Percentiles rank a stretch among this genome's conserved stretches.
Conservation (phyloP, 37 sponge, comb jelly and placozoan genomes). For the Sycon ciliatum region DNA sequence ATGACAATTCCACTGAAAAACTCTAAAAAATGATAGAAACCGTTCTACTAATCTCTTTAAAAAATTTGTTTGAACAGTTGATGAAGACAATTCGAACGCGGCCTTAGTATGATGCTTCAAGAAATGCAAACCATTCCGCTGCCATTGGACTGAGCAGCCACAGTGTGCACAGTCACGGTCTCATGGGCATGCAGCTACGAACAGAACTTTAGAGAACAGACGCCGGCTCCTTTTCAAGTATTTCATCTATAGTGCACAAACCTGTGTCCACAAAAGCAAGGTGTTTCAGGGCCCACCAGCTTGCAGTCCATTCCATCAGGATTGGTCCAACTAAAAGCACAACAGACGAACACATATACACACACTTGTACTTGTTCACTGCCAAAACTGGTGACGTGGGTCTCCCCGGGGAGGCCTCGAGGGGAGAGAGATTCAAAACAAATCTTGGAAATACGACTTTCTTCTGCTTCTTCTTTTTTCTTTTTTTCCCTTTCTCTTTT, state of each 20-base stretch:
- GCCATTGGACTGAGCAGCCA: too few species aligned
- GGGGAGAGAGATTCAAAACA: too few species aligned
- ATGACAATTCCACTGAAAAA: background rate
- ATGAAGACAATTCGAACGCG: background rate
- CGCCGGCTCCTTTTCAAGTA: conserved; percentile 13
- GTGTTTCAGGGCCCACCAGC: conserved; percentile 33
- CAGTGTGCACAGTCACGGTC: background rate
- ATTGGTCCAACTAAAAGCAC: conserved; percentile 35
- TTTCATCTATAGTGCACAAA: conserved; percentile 21
- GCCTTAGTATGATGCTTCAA: too few species aligned
- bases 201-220: background rate
- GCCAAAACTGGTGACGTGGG: too few species aligned
- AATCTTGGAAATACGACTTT: too few species aligned
- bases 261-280: conserved; percentile 31
- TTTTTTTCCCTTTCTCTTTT: too few species aligned
- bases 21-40: background rate
- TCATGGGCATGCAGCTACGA: background rate
- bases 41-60: background rate
- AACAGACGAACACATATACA: too few species aligned
- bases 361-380: too few species aligned
- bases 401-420: too few species aligned
- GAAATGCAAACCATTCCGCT: too few species aligned
- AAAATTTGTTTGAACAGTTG: background rate
- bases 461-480: conserved; percentile 14
- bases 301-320: conserved; percentile 29